Conservation (phyloP, 2,797 vertebrate genomes). For the Sebastes steindachneri region DNA sequence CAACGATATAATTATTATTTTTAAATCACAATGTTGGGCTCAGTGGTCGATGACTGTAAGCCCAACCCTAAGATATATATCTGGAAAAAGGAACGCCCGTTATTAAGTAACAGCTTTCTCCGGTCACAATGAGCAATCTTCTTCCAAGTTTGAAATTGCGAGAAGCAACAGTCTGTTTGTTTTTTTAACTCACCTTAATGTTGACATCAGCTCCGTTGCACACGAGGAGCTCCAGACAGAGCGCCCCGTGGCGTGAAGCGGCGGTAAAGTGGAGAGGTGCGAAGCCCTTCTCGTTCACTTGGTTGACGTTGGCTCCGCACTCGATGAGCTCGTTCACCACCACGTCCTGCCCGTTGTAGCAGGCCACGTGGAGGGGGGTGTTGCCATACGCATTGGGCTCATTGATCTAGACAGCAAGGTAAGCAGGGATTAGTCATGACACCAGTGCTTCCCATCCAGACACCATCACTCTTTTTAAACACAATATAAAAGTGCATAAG, state of each 20-base stretch:
- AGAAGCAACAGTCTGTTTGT: background rate
- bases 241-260: slow-evolving; percentile 93
- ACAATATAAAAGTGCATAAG: background rate
- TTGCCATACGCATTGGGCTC: slow-evolving; percentile 97
- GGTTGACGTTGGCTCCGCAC: slow-evolving; percentile 95
- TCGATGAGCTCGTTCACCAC: slow-evolving; percentile 98
- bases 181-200: slow-evolving; percentile 87
- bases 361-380: slow-evolving; percentile 96
- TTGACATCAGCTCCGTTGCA: slow-evolving; percentile 96
- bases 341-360: slow-evolving; percentile 98
- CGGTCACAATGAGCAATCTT: background rate
- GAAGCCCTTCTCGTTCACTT: slow-evolving; percentile 96
- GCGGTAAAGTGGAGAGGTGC: slow-evolving; percentile 97
- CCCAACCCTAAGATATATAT: background rate
- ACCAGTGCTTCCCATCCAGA: background rate
- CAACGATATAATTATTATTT: background rate
- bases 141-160: background rate
- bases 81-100: background rate
- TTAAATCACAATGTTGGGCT: background rate
- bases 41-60: background rate
- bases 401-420: slow-evolving; percentile 87
- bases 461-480: background rate
- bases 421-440: background rate
- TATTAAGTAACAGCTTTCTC: background rate
- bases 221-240: slow-evolving; percentile 96